Evolutionary conservation across 2,888 invertebrate species (phyloP), one percentile per base, ranked within the genome.

Genomic region (Tuta absoluta): DNA sequence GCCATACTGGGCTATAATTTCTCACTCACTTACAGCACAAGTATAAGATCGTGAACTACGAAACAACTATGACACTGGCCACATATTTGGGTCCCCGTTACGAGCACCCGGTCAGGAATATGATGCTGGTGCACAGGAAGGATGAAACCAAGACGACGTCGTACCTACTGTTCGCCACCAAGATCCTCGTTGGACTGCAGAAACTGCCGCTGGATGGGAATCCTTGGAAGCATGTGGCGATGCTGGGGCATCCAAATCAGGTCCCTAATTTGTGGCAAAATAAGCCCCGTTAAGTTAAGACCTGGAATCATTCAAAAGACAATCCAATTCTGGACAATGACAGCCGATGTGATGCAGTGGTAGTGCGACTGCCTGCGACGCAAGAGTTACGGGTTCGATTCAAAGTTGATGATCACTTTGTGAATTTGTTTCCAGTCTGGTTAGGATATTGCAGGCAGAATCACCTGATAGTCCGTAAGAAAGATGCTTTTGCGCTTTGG

Each of bases 131-230:
- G 62, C 69, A 92, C 28, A 77, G 74, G 5, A 73, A 64, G 14
- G 76, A 84, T 0, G 33, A 37, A 11, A 75, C 73, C 57, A 79
- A 72, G 12, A 64, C 69, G 19, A 60, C 69, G 60, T 81, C 83
- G 23, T 95, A 94, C 75, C 78, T 95, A 73, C 80, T 95, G 37
- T 96, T 94, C 75, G 89, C 93, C 17, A 94, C 94, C 0, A 89
- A 92, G 56, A 93, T 93, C 71, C 92, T 94, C 70, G 92, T 96
- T 8, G 96, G 96, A 0, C 79, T 96, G 21, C 94, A 95, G 77
- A 92, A 93, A 67, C 76, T 95, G 75, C 95, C 96, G 0, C 82
- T 95, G 0, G 95, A 95, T 77, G 96, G 96, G 0, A 96, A 96
- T 80, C 96, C 96, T 5, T 95, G 94, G 87, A 93, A 93, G 73